Base-by-base conservation (phyloP, 2,888 invertebrate species). In the Drosophila colorata region DNA sequence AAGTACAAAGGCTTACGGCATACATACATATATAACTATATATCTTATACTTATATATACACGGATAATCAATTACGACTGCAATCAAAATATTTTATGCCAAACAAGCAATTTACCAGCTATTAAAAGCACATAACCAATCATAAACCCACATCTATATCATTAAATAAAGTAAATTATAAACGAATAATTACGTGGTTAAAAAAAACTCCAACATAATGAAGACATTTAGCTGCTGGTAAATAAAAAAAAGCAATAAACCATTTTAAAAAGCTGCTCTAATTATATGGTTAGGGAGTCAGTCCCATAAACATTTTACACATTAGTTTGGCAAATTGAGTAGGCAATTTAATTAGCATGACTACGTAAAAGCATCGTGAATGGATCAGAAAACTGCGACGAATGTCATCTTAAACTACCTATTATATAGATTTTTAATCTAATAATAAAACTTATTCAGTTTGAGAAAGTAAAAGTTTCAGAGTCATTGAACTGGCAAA, bases 51-150 rank as follows among this genome's bases (percentile, higher is more conserved):
- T 14, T 35, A 35, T 20, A 8, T 14, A 44, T 28, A 56, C 61
- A 61, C 33, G 47, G 18, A 61, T 68, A 47, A 68, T 78, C 74
- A 70, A 81, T 80, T 69, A 69, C 59, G 58, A 46, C 55, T 14
- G 64, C 66, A 64, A 63, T 74, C 52, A 77, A 80, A 69, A 80
- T 63, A 72, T 66, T 65, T 46, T 9, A 60, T 59, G 47, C 59
- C 48, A 7, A 67, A 60, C 63, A 37, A 48, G 64, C 53, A 60
- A 68, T 69, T 74, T 65, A 61, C 74, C 63, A 53, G 65, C 78
- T 55, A 68, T 80, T 81, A 78, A 77, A 74, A 60, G 0, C 41
- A 31, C 61, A 73, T 69, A 80, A 80, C 63, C n/a, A 53, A 53
- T 61, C 60, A 41, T 55, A 56, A 59, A 25, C 41, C 20, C 33